Conservation (phyloP, 2,113 vertebrate genomes). For the Gambusia holbrooki region DNA sequence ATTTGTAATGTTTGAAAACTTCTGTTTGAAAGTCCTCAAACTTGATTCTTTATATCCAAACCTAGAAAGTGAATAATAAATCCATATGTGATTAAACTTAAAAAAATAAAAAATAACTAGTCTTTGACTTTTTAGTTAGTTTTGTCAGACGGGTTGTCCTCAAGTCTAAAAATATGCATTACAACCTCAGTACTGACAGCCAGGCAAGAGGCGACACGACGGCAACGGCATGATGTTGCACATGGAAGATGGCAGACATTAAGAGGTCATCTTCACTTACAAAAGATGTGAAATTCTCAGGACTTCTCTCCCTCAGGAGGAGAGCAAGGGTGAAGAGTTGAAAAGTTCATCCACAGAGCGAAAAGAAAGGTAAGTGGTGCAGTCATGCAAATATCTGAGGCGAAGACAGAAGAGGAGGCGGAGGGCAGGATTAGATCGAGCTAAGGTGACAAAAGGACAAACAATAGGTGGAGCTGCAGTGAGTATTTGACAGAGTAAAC, state of each 20-base stretch:
- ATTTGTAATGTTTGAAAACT: too few relatives aligned
- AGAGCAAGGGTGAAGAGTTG: constrained; percentile 63
- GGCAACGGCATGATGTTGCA: constrained; percentile 17
- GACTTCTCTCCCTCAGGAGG: constrained; percentile 33
- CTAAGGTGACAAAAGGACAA: constrained; percentile 50
- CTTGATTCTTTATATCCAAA: neutral
- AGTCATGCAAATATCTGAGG: constrained; percentile 61
- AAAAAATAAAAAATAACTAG: neutral
- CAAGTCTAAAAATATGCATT: constrained; percentile 10
- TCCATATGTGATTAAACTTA: neutral
- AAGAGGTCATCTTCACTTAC: constrained; percentile 37
- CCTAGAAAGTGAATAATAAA: neutral
- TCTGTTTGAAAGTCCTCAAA: too few relatives aligned
- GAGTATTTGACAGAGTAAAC: constrained; percentile 38
- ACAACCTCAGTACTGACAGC: constrained; percentile 43
- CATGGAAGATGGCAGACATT: constrained; percentile 18
- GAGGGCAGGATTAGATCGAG: constrained; percentile 45
- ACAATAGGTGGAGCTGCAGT: constrained; percentile 40
- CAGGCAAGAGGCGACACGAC: constrained; percentile 49
- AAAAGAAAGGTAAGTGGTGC: constrained; percentile 49
- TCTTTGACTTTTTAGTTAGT: neutral
- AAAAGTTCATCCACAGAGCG: constrained; percentile 64
- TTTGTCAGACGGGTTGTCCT: neutral
- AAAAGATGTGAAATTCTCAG: constrained; percentile 15
- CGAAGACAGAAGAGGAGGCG: constrained; percentile 30